A percentile compares a stretch with the other conserved stretches of the same genome.
Evolutionary conservation across 2,113 vertebrate species (phyloP).

Genomic region (Ahaetulla prasina): DNA sequence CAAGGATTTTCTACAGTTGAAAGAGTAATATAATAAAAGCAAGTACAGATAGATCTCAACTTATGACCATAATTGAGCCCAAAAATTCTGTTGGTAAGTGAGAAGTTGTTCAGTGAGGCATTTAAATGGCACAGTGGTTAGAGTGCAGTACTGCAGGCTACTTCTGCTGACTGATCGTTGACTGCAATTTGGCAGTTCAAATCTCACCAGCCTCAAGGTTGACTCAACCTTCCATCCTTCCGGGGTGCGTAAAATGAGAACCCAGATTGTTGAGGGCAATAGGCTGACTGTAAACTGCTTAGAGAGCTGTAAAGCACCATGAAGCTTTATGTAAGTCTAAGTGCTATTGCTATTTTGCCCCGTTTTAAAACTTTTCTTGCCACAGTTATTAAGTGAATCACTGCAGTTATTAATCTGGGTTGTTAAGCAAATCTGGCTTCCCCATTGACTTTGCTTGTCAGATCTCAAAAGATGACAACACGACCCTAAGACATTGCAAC

Average conservation of each 20-base stretch:
- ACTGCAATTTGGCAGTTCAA: too few relatives aligned
- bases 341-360: neutral
- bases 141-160: too few relatives aligned
- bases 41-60: neutral
- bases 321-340: too few relatives aligned
- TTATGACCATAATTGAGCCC: neutral
- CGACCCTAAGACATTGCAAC: neutral
- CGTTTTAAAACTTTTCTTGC: neutral
- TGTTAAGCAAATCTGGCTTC: neutral
- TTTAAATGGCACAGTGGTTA: neutral
- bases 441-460: neutral
- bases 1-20: neutral
- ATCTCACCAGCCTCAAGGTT: too few relatives aligned
- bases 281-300: too few relatives aligned
- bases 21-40: neutral
- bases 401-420: neutral
- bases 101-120: neutral
- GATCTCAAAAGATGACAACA: neutral
- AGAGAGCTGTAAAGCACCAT: too few relatives aligned
- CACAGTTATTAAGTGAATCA: neutral
- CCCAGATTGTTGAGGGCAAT: too few relatives aligned
- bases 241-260: too few relatives aligned
- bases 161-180: too few relatives aligned
- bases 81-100: neutral
- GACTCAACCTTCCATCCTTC: too few relatives aligned